Evolutionary conservation across 64 coral and sea anemone genomes (phyloP), one percentile per base, ranked within the genome.

Genomic region (Porites lutea): DNA sequence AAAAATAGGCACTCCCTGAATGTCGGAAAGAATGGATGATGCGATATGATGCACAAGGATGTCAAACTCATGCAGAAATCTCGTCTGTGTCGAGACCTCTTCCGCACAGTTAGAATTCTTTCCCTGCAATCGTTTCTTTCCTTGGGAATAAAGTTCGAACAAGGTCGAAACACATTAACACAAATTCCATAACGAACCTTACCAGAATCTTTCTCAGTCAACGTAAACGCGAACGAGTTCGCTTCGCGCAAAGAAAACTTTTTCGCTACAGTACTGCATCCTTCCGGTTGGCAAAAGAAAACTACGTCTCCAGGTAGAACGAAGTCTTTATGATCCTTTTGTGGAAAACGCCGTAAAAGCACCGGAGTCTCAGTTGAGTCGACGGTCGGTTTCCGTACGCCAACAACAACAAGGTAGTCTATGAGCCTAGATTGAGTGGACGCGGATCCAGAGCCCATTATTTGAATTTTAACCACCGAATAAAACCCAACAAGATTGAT

Each of bases 281-380:
- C 97, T 92, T 99, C 97, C 3, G 97, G 97, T 44, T 99, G 97
- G 16, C 97, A 99, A 68, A 99, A 99, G 86, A 99, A 99, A 5
- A 99, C 94, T 54, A 99, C 97, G 21, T 99, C 97, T 88, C 94
- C 88, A 43, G 97, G 97, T 22, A 99, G 83, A n/a, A 51, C 67
- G 50, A 96, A 99, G 75, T 99, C 97, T 57, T 99, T 78, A 65
- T 99, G 91, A 49, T 99, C 97, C 74, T 99, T 93, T 45, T 93
- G 91, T 48, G 97, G 97, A 83, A 99, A 99, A 16, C 94, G 92
- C 12, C 97, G 75, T 18, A 99, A 92, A 43, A 95, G 60, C 19
- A 89, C 94, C 19, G 97, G 97, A 21, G 97, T 99, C 80, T 99
- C 91, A 9, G 97, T 99, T 2, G 91, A 81, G 52, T 93, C 97